Conservation (phyloP, 2,797 vertebrate genomes). For the Myotis findleyi region DNA sequence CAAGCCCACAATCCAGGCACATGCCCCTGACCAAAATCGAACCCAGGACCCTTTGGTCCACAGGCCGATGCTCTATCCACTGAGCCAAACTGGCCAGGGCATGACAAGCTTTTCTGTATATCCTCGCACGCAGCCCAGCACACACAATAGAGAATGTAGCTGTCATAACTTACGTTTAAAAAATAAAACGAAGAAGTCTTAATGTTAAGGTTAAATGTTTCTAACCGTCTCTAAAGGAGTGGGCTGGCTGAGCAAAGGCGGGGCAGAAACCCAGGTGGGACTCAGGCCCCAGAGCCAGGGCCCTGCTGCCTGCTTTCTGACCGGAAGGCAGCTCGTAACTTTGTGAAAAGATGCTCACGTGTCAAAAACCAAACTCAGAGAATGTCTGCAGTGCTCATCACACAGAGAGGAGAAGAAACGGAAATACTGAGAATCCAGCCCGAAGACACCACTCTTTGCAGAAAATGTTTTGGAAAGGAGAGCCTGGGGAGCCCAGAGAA, state of each 20-base stretch:
- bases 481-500: background rate
- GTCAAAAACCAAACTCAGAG: background rate
- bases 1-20: too few relatives aligned
- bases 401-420: too few relatives aligned
- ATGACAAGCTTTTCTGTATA: background rate
- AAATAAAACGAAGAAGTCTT: background rate
- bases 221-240: background rate
- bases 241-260: rapidly evolving
- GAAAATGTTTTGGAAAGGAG: background rate
- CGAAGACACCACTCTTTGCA: background rate
- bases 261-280: too few relatives aligned
- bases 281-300: too few relatives aligned
- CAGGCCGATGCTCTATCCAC: too few relatives aligned
- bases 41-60: too few relatives aligned
- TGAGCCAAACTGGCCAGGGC: too few relatives aligned
- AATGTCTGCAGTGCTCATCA: too few relatives aligned
- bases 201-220: background rate
- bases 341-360: background rate
- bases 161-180: background rate
- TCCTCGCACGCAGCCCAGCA: background rate
- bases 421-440: background rate
- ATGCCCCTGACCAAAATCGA: too few relatives aligned
- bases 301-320: rapidly evolving
- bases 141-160: rapidly evolving
- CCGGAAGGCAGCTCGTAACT: rapidly evolving